Evolutionary conservation across 2,113 vertebrate species (phyloP).

Genomic region (Brevimyrus niger): DNA sequence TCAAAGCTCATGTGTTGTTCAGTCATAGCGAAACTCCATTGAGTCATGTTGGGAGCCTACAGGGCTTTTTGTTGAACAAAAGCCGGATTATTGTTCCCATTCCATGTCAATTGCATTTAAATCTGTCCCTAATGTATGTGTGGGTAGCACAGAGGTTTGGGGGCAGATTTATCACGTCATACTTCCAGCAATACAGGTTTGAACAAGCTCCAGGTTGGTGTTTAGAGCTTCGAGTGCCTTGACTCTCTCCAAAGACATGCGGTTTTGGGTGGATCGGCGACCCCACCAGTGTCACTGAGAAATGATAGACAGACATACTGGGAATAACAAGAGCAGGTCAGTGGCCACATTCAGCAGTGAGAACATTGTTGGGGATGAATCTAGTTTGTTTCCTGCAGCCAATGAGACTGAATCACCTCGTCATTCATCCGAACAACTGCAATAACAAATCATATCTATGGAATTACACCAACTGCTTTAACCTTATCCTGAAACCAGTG

Average conservation of each 20-base stretch:
- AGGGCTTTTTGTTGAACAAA: background rate
- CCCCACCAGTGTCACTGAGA: background rate
- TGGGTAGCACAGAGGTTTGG: background rate
- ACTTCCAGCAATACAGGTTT: background rate
- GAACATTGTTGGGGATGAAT: background rate
- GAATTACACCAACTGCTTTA: background rate
- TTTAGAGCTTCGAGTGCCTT: background rate
- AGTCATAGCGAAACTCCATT: background rate
- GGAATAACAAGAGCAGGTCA: background rate
- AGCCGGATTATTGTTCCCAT: background rate
- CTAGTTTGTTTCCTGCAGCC: background rate
- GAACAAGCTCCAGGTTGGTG: background rate
- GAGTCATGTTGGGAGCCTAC: background rate
- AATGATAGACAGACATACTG: background rate
- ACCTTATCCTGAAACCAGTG: background rate
- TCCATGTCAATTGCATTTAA: background rate
- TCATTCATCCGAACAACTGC: background rate
- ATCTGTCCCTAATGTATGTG: background rate
- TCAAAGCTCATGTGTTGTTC: background rate
- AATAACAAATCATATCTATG: background rate
- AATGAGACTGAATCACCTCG: background rate
- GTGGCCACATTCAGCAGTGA: background rate
- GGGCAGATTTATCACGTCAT: background rate
- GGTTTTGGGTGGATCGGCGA: background rate
- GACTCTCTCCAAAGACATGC: background rate